A percentile compares a stretch with the other conserved stretches of the same genome.
phyloP scores from a whole-genome alignment of 2,888 invertebrate species.

The Aphelenchoides bicaudatus region DNA sequence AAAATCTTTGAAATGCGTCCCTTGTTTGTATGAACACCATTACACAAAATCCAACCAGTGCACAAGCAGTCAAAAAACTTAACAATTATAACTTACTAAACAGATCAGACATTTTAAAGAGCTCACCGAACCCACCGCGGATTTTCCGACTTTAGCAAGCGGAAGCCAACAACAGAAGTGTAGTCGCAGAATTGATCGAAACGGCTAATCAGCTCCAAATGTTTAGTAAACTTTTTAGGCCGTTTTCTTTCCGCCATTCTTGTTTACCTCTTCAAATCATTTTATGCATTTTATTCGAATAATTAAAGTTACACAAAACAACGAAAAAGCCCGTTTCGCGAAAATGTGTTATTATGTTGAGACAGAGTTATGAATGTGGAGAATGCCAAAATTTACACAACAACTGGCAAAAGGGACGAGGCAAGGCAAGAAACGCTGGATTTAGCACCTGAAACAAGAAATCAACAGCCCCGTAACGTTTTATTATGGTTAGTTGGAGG shows the following conservation, averaged over 20 bases:
- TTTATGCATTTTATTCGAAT: no score
- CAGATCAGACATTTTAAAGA: neutral
- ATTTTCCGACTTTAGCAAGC: constrained; percentile 32
- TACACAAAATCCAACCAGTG: constrained; percentile 24
- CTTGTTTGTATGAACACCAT: constrained; percentile 28
- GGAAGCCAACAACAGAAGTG: constrained; percentile 39
- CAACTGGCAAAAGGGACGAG: no score
- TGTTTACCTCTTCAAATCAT: no score
- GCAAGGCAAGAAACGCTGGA: no score
- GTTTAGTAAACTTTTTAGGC: neutral
- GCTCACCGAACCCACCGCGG: constrained; percentile 25
- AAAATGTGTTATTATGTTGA: no score
- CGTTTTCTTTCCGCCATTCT: neutral
- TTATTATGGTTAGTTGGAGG: no score
- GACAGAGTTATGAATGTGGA: no score
- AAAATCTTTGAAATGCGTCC: constrained; percentile 19
- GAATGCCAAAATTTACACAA: no score
- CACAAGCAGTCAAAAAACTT: constrained; percentile 20
- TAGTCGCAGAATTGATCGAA: constrained; percentile 37
- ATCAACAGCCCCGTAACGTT: no score
- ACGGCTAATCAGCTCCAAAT: neutral
- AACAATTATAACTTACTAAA: constrained; percentile 1
- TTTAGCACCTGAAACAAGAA: no score
- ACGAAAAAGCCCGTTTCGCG: no score
- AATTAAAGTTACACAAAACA: no score